These are phyloP conservation scores for Agrochola lota DNA, from an alignment of 2,888 invertebrate species.

Conservation along the genomic window DNA sequence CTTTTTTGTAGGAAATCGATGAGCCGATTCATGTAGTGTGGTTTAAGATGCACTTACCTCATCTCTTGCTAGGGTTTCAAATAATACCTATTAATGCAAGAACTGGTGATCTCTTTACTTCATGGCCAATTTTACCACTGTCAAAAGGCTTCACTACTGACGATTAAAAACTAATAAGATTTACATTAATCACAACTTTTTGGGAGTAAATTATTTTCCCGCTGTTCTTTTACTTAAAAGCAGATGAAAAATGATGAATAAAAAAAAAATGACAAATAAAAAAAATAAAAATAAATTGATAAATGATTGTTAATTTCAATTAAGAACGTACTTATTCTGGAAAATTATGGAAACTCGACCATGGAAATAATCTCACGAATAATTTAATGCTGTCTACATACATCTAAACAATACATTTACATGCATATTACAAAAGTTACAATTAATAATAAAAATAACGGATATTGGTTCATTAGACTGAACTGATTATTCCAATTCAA, in stretches of 20 bases:
- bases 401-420: background rate
- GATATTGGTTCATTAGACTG: constrained; percentile 46
- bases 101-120: background rate
- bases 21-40: constrained; percentile 1
- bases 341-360: constrained; percentile 7
- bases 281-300: no score
- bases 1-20: constrained; percentile 45
- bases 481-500: constrained; percentile 42
- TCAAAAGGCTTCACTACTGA: background rate
- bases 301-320: background rate
- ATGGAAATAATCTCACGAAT: constrained; percentile 4
- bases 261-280: no score
- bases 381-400: background rate
- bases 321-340: background rate
- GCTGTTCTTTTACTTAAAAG: background rate
- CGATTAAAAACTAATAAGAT: background rate
- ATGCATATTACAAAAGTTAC: background rate
- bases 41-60: constrained; percentile 12
- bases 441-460: constrained; percentile 27
- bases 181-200: background rate
- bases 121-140: background rate
- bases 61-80: background rate
- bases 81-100: background rate
- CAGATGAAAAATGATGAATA: no score
- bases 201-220: background rate